A percentile compares a stretch with the other conserved stretches of the same genome.
Evolutionary conservation across 2,888 invertebrate genomes (phyloP).

Genomic region (Leucophora obtusa): DNA sequence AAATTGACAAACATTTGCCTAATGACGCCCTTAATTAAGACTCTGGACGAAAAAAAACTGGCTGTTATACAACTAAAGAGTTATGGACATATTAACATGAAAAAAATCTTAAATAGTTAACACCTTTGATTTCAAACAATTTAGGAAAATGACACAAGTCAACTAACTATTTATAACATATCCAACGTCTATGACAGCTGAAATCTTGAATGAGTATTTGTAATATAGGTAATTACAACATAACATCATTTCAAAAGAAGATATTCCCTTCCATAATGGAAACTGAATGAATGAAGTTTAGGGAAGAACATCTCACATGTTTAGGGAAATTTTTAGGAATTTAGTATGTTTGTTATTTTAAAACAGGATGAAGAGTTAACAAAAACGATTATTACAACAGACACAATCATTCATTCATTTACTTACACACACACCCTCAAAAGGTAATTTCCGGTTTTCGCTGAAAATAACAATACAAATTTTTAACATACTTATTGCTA

Average conservation of each 20-base stretch:
- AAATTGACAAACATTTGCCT: constrained; percentile 11
- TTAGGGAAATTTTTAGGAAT: constrained; percentile 7
- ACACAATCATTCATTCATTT: neutral
- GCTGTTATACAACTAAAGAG: constrained; percentile 27
- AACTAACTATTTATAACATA: constrained; percentile 6
- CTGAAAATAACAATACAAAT: constrained; percentile 29
- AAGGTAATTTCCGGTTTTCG: constrained; percentile 50
- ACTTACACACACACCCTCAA: constrained; percentile 33
- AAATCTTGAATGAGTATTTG: neutral
- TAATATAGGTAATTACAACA: constrained; percentile 7
- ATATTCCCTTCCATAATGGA: neutral
- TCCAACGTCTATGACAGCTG: constrained; percentile 31
- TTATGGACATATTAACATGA: constrained; percentile 7
- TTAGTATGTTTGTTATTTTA: neutral
- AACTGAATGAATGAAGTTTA: neutral
- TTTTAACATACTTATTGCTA: constrained; percentile 36
- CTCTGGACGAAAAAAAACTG: constrained; percentile 9
- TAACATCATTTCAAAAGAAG: constrained; percentile 23
- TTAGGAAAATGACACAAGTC: constrained; percentile 45
- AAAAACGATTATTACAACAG: constrained; percentile 44
- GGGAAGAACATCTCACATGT: no score
- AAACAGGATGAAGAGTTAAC: constrained; percentile 33
- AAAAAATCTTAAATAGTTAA: constrained; percentile 22
- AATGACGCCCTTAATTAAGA: constrained; percentile 38
- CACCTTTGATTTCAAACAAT: constrained; percentile 50